Base-by-base conservation (phyloP, 2,113 vertebrate genomes). In the Cettia cetti region DNA sequence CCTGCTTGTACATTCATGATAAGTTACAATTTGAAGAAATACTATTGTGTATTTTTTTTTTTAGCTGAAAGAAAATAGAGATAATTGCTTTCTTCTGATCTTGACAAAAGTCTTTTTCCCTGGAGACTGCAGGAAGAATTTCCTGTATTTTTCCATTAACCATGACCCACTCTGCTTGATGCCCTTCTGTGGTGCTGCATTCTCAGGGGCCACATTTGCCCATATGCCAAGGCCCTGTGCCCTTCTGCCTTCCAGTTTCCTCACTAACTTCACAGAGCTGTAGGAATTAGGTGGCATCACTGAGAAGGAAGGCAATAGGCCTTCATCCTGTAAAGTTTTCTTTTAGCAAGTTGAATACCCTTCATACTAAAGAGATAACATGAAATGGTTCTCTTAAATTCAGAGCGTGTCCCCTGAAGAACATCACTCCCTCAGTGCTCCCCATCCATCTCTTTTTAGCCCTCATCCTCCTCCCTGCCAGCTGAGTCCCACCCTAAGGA, bases 141-240 rank as follows among this genome's bases (percentile, higher is more conserved):
- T 84, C 74, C 75, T 70, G 23, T 71, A 30, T 68, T 90, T 94
- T 94, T 60, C 57, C 31, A 40, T 31, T 89, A 47, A 28, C 0
- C 0, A 66, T 85, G 35, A 16, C 42, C 37, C 0, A 0, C 27
- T 93, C 66, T 5, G 0, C 53, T 78, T 1, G 3, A 49, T 63
- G 22, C 15, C 60, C 39, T 71, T 79, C 42, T 9, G 2, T 49
- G 40, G 19, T 2, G 7, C 37, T 37, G 37, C 8, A 1, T 52
- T 64, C 35, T 45, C 68, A 54, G 63, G 11, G 49, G 15, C 19
- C 37, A 45, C 40, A 54, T 61, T 49, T 23, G 2, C 14, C 49
- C 21, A 30, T 13, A 31, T 53, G 54, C 57, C 66, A 64, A 85
- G 69, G 40, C 27, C 33, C n/a, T 47, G 13, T 47, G 13, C 27